Conservation (phyloP, 2,797 vertebrate species). For the Gobionotothen gibberifrons region DNA sequence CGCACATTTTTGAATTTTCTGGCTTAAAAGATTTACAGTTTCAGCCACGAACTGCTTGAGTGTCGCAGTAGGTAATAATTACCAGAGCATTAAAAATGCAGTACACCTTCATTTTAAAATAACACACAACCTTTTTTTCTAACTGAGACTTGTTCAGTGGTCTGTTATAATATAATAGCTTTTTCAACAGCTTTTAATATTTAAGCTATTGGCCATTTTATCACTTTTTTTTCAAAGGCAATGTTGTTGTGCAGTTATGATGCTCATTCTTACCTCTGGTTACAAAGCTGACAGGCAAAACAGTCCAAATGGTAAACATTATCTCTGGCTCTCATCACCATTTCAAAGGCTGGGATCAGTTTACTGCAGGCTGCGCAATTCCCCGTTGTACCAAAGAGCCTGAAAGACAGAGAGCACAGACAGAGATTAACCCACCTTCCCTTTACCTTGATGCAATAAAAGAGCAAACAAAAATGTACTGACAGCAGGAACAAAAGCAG, state of each 20-base stretch:
- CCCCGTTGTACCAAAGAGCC: slow-evolving; percentile 99
- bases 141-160: slow-evolving; percentile 16
- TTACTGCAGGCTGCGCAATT: slow-evolving; percentile 99
- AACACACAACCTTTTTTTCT: slow-evolving; percentile 31
- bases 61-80: slow-evolving; percentile 65
- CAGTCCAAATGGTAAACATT: slow-evolving; percentile 99
- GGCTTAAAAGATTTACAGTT: slow-evolving; percentile 69
- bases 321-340: slow-evolving; percentile 99
- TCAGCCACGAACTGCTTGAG: slow-evolving; percentile 57
- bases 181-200: slow-evolving; percentile 44
- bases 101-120: slow-evolving; percentile 35
- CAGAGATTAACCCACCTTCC: slow-evolving; percentile 77
- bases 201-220: slow-evolving; percentile 64
- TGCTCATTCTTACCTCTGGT: slow-evolving; percentile 95
- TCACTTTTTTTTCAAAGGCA: slow-evolving; percentile 26
- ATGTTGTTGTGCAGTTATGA: slow-evolving; percentile 64
- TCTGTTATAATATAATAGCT: slow-evolving; percentile 28
- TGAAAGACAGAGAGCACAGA: slow-evolving; percentile 84
- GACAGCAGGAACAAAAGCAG: slow-evolving; percentile 43
- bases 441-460: slow-evolving; percentile 71
- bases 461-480: slow-evolving; percentile 62
- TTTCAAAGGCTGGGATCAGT: slow-evolving; percentile 99
- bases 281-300: slow-evolving; percentile 99
- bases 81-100: slow-evolving; percentile 57
- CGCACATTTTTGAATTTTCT: slow-evolving; percentile 66